phyloP scores from a whole-genome alignment of 2,888 invertebrate genomes.

The Listrodromus nycthemerus region DNA sequence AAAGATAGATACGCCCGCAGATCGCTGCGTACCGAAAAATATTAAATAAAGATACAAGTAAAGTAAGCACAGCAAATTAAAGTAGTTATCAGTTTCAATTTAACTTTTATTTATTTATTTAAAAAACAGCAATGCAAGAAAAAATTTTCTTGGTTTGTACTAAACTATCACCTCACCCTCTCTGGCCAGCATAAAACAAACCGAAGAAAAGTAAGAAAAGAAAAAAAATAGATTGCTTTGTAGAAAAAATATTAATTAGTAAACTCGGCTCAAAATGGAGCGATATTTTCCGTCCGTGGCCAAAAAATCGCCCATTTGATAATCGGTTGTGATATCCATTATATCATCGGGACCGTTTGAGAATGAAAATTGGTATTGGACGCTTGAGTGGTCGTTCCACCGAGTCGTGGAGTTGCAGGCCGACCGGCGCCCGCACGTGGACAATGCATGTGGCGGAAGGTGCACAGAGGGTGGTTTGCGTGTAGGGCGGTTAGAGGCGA shows the following conservation, averaged over 20 bases:
- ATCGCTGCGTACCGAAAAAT: too few species aligned
- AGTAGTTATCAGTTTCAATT: too few species aligned
- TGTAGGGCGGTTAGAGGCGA: slow-evolving; percentile 15
- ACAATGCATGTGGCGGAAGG: slow-evolving; percentile 13
- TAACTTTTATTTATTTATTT: too few species aligned
- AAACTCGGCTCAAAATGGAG: not conserved
- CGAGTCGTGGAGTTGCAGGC: not conserved
- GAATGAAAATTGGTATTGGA: slow-evolving; percentile 35
- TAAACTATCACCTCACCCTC: too few species aligned
- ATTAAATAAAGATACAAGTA: too few species aligned
- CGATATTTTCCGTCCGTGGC: not conserved
- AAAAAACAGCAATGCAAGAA: too few species aligned
- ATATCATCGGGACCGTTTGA: slow-evolving; percentile 36
- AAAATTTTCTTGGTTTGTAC: too few species aligned
- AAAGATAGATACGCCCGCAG: too few species aligned
- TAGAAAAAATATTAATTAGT: not conserved
- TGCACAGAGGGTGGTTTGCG: slow-evolving; percentile 7
- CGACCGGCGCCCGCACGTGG: not conserved
- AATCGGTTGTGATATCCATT: slow-evolving; percentile 51
- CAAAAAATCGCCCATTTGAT: slow-evolving; percentile 19
- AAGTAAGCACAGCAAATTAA: too few species aligned
- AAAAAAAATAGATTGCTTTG: too few species aligned
- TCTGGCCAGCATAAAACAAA: too few species aligned
- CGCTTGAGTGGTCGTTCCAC: not conserved
- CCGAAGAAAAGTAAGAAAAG: too few species aligned